Base-by-base conservation (phyloP, 2,797 vertebrate species). In the Galaxias olidus region DNA sequence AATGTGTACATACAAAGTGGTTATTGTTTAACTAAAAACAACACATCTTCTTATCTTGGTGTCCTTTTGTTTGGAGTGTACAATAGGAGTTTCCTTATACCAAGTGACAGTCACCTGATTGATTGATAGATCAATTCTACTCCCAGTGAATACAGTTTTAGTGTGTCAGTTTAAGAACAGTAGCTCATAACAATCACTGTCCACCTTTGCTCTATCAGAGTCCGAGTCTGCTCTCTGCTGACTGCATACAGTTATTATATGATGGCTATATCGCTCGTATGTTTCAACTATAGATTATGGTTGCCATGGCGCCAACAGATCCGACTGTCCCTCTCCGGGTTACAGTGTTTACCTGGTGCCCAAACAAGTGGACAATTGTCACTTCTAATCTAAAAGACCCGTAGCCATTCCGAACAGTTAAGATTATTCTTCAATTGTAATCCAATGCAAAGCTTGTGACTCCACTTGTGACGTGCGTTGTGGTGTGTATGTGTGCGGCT, bases 371-470 rank as follows among this genome's bases (percentile, higher is more conserved):
- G 10, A 49, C 59, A 17, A 42, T 43, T 61, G n/a, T 51, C 10
- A 4, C 15, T n/a, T 8, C 9, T n/a, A 66, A 11, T 8, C 9
- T n/a, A 66, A 11, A 19, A 20, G 0, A 8, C 9, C 14, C 14
- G 20, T 11, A 42, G 10, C 18, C 30, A 56, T 1, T 13, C 9
- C 20, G 47, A 19, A 47, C 30, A 48, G 18, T 19, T 44, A 15
- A 45, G 30, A 30, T 15, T n/a, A n/a, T 20, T 41, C 42, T 10
- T 15, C 66, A 62, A 50, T 12, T 1, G 8, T 42, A 40, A 53
- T 1, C 17, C 10, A 63, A 71, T 61, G 10, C 44, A 45, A 66
- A 67, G 52, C 9, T 20, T 44, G n/a, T 46, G 54, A 40, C 15
- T 56, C 11, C 30, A 18, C 59, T 61, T 12, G 1, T 47, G 4